These are phyloP conservation scores for Oasisia sp. DNA, from an alignment of 2,888 invertebrate genomes.

Conservation along the genomic window DNA sequence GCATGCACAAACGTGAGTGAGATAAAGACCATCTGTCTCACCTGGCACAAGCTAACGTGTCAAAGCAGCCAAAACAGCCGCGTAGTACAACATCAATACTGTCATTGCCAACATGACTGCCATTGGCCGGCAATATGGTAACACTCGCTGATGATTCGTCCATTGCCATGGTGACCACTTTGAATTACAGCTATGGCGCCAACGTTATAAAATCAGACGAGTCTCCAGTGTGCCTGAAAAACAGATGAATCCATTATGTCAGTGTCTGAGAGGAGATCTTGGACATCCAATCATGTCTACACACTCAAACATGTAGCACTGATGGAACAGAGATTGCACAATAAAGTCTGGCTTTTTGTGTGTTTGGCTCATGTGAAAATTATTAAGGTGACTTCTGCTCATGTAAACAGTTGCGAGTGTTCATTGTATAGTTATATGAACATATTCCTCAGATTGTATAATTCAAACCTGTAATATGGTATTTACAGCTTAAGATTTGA, in stretches of 20 bases:
- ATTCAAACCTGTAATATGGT: too few relatives aligned
- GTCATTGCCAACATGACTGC: slow-evolving; percentile 47
- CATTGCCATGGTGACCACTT: background rate
- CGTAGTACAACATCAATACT: slow-evolving; percentile 67
- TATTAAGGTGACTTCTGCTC: too few relatives aligned
- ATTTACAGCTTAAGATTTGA: too few relatives aligned
- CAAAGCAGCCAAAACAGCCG: slow-evolving; percentile 67
- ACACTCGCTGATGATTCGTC: background rate
- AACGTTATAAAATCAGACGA: background rate
- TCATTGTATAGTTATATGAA: too few relatives aligned
- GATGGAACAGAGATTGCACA: too few relatives aligned
- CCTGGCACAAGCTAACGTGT: slow-evolving; percentile 68
- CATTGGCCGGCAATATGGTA: background rate
- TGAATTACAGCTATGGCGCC: background rate
- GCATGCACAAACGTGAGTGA: too few relatives aligned
- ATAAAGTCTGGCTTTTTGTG: too few relatives aligned
- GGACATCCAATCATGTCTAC: background rate
- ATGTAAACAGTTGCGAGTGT: too few relatives aligned
- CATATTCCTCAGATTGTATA: too few relatives aligned
- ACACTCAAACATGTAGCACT: too few relatives aligned
- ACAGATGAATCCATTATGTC: background rate
- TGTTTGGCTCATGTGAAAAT: too few relatives aligned
- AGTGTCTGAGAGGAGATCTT: background rate
- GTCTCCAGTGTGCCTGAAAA: background rate
- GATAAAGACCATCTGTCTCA: slow-evolving; percentile 31